These are phyloP conservation scores for Myotis planiceps DNA, from an alignment of 2,797 vertebrate species.

Conservation along the genomic window DNA sequence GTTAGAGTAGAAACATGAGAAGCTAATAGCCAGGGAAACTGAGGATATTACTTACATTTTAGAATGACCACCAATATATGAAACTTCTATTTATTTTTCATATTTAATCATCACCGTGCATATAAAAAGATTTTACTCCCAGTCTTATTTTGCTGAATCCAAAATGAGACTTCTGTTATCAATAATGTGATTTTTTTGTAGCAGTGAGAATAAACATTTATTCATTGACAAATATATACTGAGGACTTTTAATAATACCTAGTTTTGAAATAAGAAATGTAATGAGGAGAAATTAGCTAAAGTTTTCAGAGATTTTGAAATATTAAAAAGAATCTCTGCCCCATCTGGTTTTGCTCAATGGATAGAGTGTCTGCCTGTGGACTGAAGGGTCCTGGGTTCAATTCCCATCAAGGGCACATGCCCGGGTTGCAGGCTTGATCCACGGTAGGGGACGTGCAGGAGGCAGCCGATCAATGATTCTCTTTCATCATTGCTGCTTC, in stretches of 20 bases:
- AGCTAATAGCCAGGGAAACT: neutral
- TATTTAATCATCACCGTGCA: neutral
- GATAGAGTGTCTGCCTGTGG: no score
- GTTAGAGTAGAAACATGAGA: neutral
- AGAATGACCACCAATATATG: neutral
- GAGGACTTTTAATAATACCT: constrained; percentile 11
- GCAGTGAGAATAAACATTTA: constrained; percentile 21
- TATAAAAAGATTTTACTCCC: neutral
- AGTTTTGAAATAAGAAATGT: neutral
- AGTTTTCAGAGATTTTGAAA: constrained; percentile 2
- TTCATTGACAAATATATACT: neutral
- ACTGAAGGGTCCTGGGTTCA: no score
- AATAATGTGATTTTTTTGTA: neutral
- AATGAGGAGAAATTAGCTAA: neutral
- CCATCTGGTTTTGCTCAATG: no score
- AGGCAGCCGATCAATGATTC: no score
- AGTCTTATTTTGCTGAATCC: neutral
- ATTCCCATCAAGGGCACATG: no score
- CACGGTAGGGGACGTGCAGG: no score
- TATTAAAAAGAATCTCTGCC: neutral
- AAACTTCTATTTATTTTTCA: neutral
- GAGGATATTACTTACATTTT: neutral
- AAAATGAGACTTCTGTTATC: neutral
- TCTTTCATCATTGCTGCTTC: no score
- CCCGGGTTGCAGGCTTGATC: no score